Evolutionary conservation across 2,797 vertebrate genomes (phyloP).

Genomic region (Salarias fasciatus): DNA sequence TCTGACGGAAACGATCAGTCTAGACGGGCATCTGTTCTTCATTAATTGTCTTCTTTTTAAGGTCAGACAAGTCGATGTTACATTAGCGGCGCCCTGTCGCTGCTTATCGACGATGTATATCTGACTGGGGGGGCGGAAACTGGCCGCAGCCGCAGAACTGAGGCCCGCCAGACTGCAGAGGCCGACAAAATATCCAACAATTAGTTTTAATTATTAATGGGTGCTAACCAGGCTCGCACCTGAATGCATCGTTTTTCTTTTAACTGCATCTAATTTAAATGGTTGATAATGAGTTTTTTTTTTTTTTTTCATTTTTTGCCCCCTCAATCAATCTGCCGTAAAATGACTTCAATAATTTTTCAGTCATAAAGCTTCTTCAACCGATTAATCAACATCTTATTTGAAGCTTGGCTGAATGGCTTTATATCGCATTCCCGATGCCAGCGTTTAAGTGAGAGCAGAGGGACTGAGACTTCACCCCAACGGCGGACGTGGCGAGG

Average conservation of each 20-base stretch:
- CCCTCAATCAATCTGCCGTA: neutral
- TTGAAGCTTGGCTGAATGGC: no score
- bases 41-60: neutral
- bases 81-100: conserved; percentile 1
- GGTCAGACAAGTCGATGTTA: neutral
- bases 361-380: neutral
- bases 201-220: conserved; percentile 6
- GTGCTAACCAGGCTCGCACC: neutral
- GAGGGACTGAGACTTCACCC: conserved; percentile 12
- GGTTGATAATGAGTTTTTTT: neutral
- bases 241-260: neutral
- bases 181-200: neutral
- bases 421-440: neutral
- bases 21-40: neutral
- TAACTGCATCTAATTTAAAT: neutral
- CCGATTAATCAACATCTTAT: no score
- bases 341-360: neutral
- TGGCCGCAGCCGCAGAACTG: neutral
- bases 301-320: neutral
- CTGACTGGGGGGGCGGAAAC: neutral
- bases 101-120: neutral
- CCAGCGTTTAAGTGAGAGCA: conserved; percentile 13
- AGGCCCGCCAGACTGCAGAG: no score
- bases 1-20: neutral
- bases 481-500: conserved; percentile 26